Evolutionary conservation across 2,888 invertebrate genomes (phyloP).

Genomic region (Cephus runcator): DNA sequence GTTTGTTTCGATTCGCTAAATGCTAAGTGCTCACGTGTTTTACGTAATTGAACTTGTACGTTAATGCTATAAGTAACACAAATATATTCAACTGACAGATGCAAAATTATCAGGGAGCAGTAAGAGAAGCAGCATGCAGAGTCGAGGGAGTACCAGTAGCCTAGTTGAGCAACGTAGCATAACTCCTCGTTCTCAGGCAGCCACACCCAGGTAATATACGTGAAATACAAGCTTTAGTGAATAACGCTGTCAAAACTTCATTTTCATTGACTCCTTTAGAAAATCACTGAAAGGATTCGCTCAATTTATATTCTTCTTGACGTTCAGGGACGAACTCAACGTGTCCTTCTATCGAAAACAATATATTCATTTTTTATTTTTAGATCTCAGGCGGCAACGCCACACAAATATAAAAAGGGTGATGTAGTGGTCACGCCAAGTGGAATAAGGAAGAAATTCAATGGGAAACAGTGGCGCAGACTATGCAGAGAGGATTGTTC

Average conservation of each 20-base stretch:
- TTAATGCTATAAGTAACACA: background rate
- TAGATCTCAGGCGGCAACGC: conserved; percentile 91
- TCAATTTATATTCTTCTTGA: background rate
- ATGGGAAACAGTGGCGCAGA: conserved; percentile 99
- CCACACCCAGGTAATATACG: conserved; percentile 79
- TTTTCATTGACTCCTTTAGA: background rate
- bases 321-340: background rate
- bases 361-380: conserved; percentile 6
- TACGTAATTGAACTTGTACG: background rate
- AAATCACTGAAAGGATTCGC: background rate
- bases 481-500: conserved; percentile 95
- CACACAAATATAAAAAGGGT: conserved; percentile 97
- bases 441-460: conserved; percentile 98
- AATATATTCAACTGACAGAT: conserved; percentile 67
- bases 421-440: conserved; percentile 94
- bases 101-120: conserved; percentile 82
- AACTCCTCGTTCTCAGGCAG: conserved; percentile 90
- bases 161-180: conserved; percentile 83
- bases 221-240: background rate
- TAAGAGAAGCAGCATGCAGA: conserved; percentile 91
- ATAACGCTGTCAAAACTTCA: background rate
- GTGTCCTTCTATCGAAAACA: background rate
- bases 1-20: background rate
- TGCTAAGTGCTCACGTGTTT: background rate
- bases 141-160: conserved; percentile 91